Evolutionary conservation across 2,888 invertebrate genomes (phyloP), one percentile per base, ranked within the genome.

Genomic region (Eristalinus aeneus): DNA sequence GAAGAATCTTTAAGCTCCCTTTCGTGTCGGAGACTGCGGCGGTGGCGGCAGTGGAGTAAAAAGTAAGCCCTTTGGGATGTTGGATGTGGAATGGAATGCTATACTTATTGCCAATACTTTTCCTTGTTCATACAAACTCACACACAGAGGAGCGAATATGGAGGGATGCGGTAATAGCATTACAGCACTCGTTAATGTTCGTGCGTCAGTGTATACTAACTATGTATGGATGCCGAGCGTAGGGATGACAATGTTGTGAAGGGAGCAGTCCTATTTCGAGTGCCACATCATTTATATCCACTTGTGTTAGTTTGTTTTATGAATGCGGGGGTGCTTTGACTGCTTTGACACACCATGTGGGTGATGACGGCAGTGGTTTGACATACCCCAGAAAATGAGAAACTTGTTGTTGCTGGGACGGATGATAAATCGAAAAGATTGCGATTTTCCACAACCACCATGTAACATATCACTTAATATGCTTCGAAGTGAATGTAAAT

Each of bases 261-360:
- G 53, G 31, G 75, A 64, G 53, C 56, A 20, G 72, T 68, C 72
- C 64, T 54, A 64, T 85, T 76, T 85, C 72, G 58, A 85, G 80
- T 76, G 80, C 64, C 81, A 76, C 72, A 85, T 85, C 85, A 77
- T 85, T 81, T 85, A 68, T 85, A 81, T 85, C 85, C 72, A 77
- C 81, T 85, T 76, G 81, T 85, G 76, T 73, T 75, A 77, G 81
- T 73, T 81, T 85, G 63, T 80, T 80, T 34, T 72, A 64, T 65
- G 56, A 76, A 32, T 63, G 54, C 54, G 60, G 36, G 36, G 9
- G 63, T 63, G 58, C 58, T 56, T 79, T 74, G 74, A 27, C 27
- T 27, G 27, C 27, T 5, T 27, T 27, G 27, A 69, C 64, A 75
- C 46, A 67, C 71, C 56, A 56, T 71, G 61, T 72, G 54, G 80